Conservation (phyloP, 2,888 invertebrate species). For the Diaphora mendica region DNA sequence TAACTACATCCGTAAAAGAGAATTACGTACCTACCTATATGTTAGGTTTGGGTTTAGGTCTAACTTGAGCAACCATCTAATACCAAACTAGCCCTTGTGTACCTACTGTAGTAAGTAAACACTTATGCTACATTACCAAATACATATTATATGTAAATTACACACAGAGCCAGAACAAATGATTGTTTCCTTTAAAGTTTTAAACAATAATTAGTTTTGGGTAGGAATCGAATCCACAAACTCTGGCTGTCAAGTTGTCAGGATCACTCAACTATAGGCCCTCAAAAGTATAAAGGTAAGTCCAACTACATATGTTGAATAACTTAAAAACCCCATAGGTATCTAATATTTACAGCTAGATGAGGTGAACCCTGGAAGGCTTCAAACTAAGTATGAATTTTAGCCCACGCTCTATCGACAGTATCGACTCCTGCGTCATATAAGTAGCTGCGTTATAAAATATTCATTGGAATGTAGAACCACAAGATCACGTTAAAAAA, state of each 20-base stretch:
- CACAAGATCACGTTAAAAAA: slow-evolving; percentile 75
- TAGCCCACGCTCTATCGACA: slow-evolving; percentile 34
- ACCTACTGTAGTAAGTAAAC: too few species aligned
- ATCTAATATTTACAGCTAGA: slow-evolving; percentile 7
- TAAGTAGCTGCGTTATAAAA: slow-evolving; percentile 59
- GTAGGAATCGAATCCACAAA: not conserved
- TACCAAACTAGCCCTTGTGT: too few species aligned
- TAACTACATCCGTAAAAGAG: too few species aligned
- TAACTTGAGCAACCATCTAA: too few species aligned
- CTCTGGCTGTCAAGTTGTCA: not conserved
- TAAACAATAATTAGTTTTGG: too few species aligned
- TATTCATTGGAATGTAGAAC: slow-evolving; percentile 77
- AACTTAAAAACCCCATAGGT: slow-evolving; percentile 7
- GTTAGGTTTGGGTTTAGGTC: too few species aligned
- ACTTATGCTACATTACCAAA: too few species aligned
- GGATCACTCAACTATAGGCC: not conserved
- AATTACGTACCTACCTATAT: not conserved
- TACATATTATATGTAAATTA: too few species aligned
- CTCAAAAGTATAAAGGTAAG: slow-evolving; percentile 3
- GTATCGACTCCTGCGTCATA: slow-evolving; percentile 32
- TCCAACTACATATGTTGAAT: slow-evolving; percentile 18
- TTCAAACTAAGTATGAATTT: slow-evolving; percentile 10
- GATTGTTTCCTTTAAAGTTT: too few species aligned
- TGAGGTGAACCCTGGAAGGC: slow-evolving; percentile 10
- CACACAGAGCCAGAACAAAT: too few species aligned